A percentile compares a stretch with the other conserved stretches of the same genome.
These are phyloP conservation scores for Coptodon rendalli DNA, from an alignment of 2,113 vertebrate species.

Conservation along the genomic window DNA sequence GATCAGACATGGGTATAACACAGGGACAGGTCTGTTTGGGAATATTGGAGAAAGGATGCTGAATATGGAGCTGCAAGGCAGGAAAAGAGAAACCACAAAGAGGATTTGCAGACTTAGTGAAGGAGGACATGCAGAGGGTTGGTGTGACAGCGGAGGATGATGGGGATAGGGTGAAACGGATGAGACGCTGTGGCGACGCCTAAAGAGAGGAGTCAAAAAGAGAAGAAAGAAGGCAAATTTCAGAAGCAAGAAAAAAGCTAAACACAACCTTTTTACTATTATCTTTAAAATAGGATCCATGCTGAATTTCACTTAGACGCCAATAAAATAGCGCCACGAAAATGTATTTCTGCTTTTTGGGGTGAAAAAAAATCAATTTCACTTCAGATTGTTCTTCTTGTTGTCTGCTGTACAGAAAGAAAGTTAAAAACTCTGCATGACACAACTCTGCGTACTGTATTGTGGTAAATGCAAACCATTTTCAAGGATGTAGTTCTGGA, in stretches of 20 bases:
- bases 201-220: rapidly evolving
- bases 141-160: background rate
- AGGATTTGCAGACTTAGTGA: background rate
- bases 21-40: background rate
- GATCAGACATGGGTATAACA: background rate
- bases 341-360: background rate
- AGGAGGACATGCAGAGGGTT: background rate
- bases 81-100: background rate
- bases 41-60: background rate
- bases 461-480: background rate
- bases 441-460: background rate
- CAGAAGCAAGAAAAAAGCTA: background rate
- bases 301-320: background rate
- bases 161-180: background rate
- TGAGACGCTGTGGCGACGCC: background rate
- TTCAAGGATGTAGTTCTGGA: background rate
- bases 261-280: background rate
- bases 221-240: background rate
- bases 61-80: background rate
- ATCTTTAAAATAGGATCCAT: background rate
- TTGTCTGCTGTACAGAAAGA: background rate
- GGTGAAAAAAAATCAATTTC: background rate
- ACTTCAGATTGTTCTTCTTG: background rate
- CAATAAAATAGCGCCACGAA: background rate
- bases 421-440: background rate